Conservation (phyloP, 2,797 vertebrate species). For the Scyliorhinus canicula region DNA sequence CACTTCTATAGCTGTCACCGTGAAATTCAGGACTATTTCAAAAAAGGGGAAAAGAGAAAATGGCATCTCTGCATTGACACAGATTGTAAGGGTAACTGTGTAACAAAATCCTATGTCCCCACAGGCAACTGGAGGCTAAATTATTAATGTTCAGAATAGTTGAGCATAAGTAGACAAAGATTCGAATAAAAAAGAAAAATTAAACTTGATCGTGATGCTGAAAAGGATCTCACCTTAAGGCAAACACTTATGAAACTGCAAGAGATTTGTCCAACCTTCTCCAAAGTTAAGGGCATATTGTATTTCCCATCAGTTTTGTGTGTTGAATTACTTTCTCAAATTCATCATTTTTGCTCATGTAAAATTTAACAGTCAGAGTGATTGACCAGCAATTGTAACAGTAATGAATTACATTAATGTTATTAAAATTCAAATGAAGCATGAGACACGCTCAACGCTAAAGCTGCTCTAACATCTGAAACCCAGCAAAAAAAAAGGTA, state of each 20-base stretch:
- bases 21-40: conserved; percentile 19
- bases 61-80: conserved; percentile 11
- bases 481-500: conserved; percentile 41
- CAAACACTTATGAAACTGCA: conserved; percentile 40
- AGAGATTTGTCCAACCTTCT: conserved; percentile 41
- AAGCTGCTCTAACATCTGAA: background rate
- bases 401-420: conserved; percentile 45
- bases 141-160: conserved; percentile 43
- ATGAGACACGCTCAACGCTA: background rate
- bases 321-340: conserved; percentile 40
- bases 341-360: conserved; percentile 40
- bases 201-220: conserved; percentile 24
- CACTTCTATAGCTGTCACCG: background rate
- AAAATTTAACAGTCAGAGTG: conserved; percentile 45
- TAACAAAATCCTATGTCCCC: conserved; percentile 37
- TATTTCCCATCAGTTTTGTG: background rate
- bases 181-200: conserved; percentile 43
- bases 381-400: conserved; percentile 39
- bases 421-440: conserved; percentile 42
- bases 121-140: conserved; percentile 42
- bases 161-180: conserved; percentile 22
- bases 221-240: conserved; percentile 36
- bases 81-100: conserved; percentile 39
- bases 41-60: background rate
- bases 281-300: conserved; percentile 39